Evolutionary conservation across 2,888 invertebrate species (phyloP).

Genomic region (Formica aserva): DNA sequence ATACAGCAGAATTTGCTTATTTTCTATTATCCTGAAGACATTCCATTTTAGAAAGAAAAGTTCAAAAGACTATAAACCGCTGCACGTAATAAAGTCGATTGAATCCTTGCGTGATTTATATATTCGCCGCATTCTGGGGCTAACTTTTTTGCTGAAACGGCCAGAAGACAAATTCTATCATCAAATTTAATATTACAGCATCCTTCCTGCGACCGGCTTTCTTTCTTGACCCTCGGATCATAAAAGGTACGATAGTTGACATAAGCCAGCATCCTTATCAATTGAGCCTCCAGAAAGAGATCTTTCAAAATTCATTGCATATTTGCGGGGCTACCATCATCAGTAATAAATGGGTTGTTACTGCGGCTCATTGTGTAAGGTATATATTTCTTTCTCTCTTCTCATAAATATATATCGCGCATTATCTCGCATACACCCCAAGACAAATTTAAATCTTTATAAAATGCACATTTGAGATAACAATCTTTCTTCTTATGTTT

Average conservation of each 20-base stretch:
- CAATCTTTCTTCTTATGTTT: constrained; percentile 16
- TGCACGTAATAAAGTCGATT: constrained; percentile 36
- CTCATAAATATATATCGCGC: neutral
- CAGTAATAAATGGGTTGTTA: constrained; percentile 79
- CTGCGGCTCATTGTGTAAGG: constrained; percentile 82
- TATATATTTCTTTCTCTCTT: constrained; percentile 54
- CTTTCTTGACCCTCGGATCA: constrained; percentile 75
- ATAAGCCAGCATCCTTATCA: constrained; percentile 83
- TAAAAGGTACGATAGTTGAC: constrained; percentile 81
- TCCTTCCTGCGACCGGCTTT: neutral
- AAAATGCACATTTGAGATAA: neutral
- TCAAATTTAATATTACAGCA: constrained; percentile 56
- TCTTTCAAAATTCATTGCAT: constrained; percentile 70
- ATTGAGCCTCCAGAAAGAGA: constrained; percentile 70
- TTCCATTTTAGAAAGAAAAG: neutral
- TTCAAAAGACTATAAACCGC: neutral
- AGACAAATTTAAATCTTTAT: neutral
- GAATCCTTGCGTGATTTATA: constrained; percentile 47
- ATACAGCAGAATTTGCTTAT: constrained; percentile 15
- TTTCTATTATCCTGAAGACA: constrained; percentile 20
- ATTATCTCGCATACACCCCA: neutral
- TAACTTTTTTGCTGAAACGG: constrained; percentile 44
- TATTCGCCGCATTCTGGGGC: neutral
- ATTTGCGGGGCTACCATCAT: constrained; percentile 82
- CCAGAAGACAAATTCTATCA: constrained; percentile 40